A percentile compares a stretch with the other conserved stretches of the same genome.
phyloP scores from a whole-genome alignment of 2,888 invertebrate species.

The Morpho deidamia region DNA sequence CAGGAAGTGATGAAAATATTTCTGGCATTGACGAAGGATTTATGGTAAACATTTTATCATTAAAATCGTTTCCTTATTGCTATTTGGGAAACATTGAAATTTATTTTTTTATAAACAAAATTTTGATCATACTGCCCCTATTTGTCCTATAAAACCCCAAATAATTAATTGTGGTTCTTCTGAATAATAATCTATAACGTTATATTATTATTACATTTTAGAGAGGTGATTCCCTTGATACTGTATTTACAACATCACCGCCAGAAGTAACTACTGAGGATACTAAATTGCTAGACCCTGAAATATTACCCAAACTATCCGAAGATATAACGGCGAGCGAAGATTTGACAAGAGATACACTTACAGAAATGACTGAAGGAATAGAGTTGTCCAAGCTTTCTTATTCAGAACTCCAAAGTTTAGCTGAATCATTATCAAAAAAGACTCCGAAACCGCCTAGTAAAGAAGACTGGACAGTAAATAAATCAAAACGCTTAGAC shows the following conservation, averaged over 20 bases:
- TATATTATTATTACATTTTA: slow-evolving; percentile 49
- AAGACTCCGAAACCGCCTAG: slow-evolving; percentile 63
- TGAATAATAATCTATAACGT: no score
- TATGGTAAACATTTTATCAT: slow-evolving; percentile 46
- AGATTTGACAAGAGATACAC: slow-evolving; percentile 57
- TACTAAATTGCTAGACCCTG: slow-evolving; percentile 27
- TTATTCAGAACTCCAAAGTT: slow-evolving; percentile 61
- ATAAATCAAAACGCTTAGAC: slow-evolving; percentile 64
- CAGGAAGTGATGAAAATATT: slow-evolving; percentile 61
- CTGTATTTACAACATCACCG: slow-evolving; percentile 82
- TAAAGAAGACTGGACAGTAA: slow-evolving; percentile 65
- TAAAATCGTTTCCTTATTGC: no score
- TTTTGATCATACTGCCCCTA: no score
- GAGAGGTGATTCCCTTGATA: slow-evolving; percentile 83
- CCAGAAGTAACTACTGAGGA: slow-evolving; percentile 58
- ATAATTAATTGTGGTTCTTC: no score
- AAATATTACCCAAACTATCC: slow-evolving; percentile 29
- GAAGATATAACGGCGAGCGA: slow-evolving; percentile 33
- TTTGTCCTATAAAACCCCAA: no score
- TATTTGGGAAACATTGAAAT: neutral
- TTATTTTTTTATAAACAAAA: no score
- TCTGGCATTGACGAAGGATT: slow-evolving; percentile 69
- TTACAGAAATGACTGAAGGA: slow-evolving; percentile 60
- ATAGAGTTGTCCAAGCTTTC: slow-evolving; percentile 64
- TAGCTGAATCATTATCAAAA: slow-evolving; percentile 62